Base-by-base conservation (phyloP, 2,888 invertebrate species). In the Hirtodrosophila alboralis region DNA sequence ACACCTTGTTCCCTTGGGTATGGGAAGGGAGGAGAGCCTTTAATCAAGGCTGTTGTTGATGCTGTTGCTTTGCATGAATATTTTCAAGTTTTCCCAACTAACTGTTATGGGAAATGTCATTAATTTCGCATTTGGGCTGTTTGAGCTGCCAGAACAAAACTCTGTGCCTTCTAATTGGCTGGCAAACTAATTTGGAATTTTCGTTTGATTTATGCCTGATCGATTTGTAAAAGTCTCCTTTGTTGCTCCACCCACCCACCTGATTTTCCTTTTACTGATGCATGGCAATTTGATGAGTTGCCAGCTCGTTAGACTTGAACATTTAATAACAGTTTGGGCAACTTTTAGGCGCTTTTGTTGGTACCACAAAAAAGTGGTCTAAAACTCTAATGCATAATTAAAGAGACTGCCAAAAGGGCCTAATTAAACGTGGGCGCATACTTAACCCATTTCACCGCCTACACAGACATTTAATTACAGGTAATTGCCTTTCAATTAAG, bases 141-240 rank as follows among this genome's bases (percentile, higher is more conserved):
- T 45, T n/a, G n/a, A n/a, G 45, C 36, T 57, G 48, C 18, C 54
- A 16, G 49, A 18, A 7, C 47, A 10, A 33, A 40, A 14, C 16
- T 53, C 56, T 18, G 56, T 14, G 62, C 40, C 56, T 57, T 73
- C 81, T 77, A 84, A 84, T 78, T 78, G 75, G 58, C 41, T 38
- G 57, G 41, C 47, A 60, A 73, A 76, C 81, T 79, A 84, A 79
- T 79, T 79, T 79, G 85, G 85, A 79, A 79, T 81, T 77, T 48
- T 84, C 77, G 83, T 79, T 79, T 85, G 79, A 79, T 85, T 85
- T 79, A 85, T 83, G 85, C 79, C 83, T 71, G 66, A 79, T 79
- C 86, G 79, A 79, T 78, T 83, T 66, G 43, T 30, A n/a, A n/a
- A n/a, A n/a, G n/a, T n/a, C n/a, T n/a, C n/a, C n/a, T n/a, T n/a